Percentiles rank a stretch among this genome's conserved stretches.
These are phyloP conservation scores for Quadroppia sp. DNA, from an alignment of 2,888 invertebrate species.

Conservation along the genomic window DNA sequence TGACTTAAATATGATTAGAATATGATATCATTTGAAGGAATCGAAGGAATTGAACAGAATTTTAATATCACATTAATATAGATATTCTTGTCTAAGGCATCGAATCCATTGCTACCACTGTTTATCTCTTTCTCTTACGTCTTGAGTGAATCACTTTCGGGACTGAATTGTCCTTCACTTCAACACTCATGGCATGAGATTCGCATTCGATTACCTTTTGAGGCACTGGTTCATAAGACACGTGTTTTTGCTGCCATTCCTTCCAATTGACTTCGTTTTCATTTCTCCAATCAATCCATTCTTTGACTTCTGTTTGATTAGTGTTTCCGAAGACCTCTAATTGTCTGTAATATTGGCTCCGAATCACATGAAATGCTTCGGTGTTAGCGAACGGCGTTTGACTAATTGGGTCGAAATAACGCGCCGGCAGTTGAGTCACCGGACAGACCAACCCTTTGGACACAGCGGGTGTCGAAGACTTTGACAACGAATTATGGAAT, in stretches of 20 bases:
- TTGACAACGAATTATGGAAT: constrained; percentile 56
- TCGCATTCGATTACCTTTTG: background rate
- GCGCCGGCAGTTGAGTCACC: constrained; percentile 69
- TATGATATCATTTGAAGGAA: background rate
- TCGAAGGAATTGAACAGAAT: background rate
- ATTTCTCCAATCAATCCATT: constrained; percentile 50
- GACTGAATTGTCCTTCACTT: background rate
- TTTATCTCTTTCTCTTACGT: background rate
- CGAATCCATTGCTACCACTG: background rate
- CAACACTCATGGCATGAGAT: background rate
- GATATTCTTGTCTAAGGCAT: background rate
- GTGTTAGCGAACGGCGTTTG: constrained; percentile 82
- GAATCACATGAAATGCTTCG: constrained; percentile 80
- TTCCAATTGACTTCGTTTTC: constrained; percentile 21
- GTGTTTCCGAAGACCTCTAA: constrained; percentile 59
- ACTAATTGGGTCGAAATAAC: constrained; percentile 91
- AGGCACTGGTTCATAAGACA: background rate
- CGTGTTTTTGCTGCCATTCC: constrained; percentile 1
- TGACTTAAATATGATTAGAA: constrained; percentile 3
- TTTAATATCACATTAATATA: too few relatives aligned
- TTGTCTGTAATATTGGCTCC: constrained; percentile 85
- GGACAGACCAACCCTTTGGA: constrained; percentile 60
- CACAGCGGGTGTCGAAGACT: constrained; percentile 80
- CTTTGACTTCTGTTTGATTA: constrained; percentile 50
- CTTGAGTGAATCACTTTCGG: background rate